Conservation (phyloP, 1,140 invertebrate species). For the Bombus affinis region DNA sequence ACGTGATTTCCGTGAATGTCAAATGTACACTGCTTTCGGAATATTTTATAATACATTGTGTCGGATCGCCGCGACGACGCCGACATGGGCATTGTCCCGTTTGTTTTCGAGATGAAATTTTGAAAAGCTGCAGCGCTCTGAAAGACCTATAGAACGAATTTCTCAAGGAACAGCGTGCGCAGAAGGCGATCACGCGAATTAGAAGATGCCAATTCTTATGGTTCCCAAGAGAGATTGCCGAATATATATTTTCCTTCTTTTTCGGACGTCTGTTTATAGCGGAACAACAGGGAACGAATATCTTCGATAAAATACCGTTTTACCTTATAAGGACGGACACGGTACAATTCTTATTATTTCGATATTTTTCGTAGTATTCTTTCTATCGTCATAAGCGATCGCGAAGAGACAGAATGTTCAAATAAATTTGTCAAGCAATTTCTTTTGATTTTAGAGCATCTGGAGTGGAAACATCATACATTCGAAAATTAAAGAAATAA, state of each 20-base stretch:
- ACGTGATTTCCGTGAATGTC: background rate
- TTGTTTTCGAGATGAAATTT: constrained; percentile 16
- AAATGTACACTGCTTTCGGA: background rate
- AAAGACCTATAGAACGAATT: background rate
- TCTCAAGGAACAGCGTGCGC: background rate
- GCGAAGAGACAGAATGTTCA: background rate
- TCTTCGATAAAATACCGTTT: background rate
- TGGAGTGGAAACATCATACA: too few species aligned
- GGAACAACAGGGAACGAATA: background rate
- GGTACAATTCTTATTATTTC: background rate
- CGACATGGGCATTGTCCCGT: too few species aligned
- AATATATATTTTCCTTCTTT: background rate
- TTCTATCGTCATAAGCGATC: background rate
- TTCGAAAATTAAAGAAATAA: too few species aligned
- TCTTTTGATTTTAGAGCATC: too few species aligned
- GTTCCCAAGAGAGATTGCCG: constrained; percentile 2
- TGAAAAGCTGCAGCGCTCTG: constrained; percentile 1
- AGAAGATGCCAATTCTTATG: constrained; percentile 21
- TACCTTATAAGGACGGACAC: background rate
- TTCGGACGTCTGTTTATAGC: background rate
- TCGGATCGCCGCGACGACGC: too few species aligned
- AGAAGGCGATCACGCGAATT: constrained; percentile 24
- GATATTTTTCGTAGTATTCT: background rate
- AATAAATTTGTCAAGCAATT: too few species aligned
- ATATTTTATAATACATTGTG: constrained; percentile 23